Evolutionary conservation across 2,113 vertebrate species (phyloP), one percentile per base, ranked within the genome.

Genomic region (Caranx melampygus): DNA sequence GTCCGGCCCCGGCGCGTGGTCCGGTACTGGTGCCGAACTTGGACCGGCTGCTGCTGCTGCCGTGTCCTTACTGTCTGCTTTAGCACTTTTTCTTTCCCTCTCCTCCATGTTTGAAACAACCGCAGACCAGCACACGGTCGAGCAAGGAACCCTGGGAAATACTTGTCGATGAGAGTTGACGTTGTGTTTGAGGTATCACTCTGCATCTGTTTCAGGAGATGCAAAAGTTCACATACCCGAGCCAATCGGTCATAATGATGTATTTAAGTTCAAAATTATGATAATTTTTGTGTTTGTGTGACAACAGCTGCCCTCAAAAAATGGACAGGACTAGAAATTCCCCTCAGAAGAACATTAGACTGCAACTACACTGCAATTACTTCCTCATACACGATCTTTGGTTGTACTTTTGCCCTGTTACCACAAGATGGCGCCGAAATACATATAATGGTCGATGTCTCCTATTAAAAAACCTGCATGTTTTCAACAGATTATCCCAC

Each of bases 81-180:
- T 63, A 0, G 0, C 44, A 4, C 2, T 21, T 58, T 81, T 45
- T 59, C 88, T 87, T 77, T 90, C 93, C 33, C 84, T 88, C 82
- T 95, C 94, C 94, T 96, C 94, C 95, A 96, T 97, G 89, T 95
- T 95, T 94, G 84, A 95, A 95, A 92, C 83, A 87, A 81, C 89
- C 90, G 90, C 92, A 93, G 82, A 34, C 8, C 18, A 14, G 3
- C 45, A n/a, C 54, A 49, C 58, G 6, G 4, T 34, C 49, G 66
- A n/a, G 87, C 62, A 5, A 68, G 18, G 87, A 10, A 88, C 73
- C 7, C 86, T 93, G 93, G 94, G 94, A 91, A 87, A 65, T 3
- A 26, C 26, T 13, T 26, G 3, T 12, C 3, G 12, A 5, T 4
- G 2, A 21, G 3, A 0, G 12, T 44, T 16, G 4, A 2, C 0